Base-by-base conservation (phyloP, 2,888 invertebrate species). In the Fragum fragum region DNA sequence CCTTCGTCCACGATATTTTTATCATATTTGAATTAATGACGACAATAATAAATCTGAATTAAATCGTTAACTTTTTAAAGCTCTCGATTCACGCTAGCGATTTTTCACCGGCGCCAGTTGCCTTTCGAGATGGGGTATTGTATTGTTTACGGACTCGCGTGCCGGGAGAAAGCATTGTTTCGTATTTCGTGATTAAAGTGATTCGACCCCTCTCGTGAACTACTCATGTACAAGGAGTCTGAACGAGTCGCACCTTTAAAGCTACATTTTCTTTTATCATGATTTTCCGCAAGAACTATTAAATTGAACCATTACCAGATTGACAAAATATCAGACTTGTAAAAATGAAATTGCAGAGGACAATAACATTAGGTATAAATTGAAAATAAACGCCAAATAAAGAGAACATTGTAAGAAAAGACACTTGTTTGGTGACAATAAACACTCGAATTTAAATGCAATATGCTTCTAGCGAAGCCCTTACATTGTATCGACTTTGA, bases 111-210 rank as follows among this genome's bases (percentile, higher is more conserved):
- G 66, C 42, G 66, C 66, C 66, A 66, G 16, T 32, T 32, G 16
- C 42, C 14, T 11, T 32, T 11, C 47, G 14, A 14, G 9, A n/a
- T 66, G 39, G 66, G 42, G 21, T 42, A n/a, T 26, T 23, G 28
- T 42, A 66, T 66, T 66, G 66, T 66, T 66, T 23, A 36, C 7
- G 32, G 21, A 66, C 14, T 66, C 66, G 66, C 66, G 66, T 66
- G 66, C 66, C 66, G 26, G 42, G 14, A 42, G 21, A 21, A 39
- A 23, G 42, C 66, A 42, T 66, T 66, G 66, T 66, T 66, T 66
- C 66, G 66, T 39, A 21, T 66, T 23, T 66, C 66, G 66, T 66
- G 66, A 66, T 39, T 32, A 42, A 66, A 42, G 39, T 3, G 42
- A 66, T n/a, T 66, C 32, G 18, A 66, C 9, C 42, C 66, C 61